Evolutionary conservation across 2,797 vertebrate genomes (phyloP).

Genomic region (Oceanodroma leucorhoa): DNA sequence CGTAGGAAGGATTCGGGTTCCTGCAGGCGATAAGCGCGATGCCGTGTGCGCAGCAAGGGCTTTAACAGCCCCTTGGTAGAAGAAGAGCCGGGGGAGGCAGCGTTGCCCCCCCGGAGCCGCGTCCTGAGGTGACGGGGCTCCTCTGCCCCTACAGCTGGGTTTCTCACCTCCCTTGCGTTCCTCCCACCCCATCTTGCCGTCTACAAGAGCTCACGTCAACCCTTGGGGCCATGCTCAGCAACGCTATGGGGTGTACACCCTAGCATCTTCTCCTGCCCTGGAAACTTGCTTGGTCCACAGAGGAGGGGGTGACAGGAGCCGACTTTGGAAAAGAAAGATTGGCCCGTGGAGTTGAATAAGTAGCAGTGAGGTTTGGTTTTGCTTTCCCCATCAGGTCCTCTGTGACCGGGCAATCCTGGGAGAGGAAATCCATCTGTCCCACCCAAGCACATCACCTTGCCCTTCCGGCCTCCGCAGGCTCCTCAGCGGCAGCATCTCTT

Average conservation of each 20-base stretch:
- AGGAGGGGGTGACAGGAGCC: background rate
- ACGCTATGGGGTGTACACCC: rapidly evolving
- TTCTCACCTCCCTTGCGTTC: background rate
- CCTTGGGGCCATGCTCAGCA: background rate
- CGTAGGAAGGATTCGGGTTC: rapidly evolving
- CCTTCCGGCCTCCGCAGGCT: background rate
- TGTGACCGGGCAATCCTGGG: rapidly evolving
- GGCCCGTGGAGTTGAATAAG: background rate
- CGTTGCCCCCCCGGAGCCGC: rapidly evolving
- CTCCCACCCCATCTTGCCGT: background rate
- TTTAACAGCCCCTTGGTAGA: background rate
- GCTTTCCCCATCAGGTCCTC: background rate
- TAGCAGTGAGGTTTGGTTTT: background rate
- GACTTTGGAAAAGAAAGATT: background rate
- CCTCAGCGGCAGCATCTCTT: background rate
- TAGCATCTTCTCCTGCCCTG: background rate
- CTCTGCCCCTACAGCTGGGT: background rate
- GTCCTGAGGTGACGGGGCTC: rapidly evolving
- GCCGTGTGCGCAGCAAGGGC: rapidly evolving
- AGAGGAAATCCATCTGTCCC: background rate
- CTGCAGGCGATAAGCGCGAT: rapidly evolving
- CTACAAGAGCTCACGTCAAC: rapidly evolving
- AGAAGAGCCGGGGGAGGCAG: background rate
- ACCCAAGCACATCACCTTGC: background rate
- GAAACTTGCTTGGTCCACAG: background rate